Evolutionary conservation across 1,140 invertebrate species (phyloP), one percentile per base, ranked within the genome.

Genomic region (Gryon sp.): DNA sequence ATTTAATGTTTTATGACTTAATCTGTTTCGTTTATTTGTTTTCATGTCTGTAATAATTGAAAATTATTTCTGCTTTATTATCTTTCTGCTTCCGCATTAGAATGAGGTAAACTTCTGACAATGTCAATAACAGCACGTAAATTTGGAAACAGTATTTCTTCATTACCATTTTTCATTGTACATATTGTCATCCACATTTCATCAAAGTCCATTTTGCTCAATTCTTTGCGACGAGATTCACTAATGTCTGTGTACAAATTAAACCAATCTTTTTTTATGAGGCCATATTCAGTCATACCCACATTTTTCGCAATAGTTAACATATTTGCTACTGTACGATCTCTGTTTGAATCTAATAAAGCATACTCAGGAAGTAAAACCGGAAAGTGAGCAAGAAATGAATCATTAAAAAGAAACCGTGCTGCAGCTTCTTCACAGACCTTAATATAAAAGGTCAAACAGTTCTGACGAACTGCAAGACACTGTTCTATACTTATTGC

Each of bases 351-450:
- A 38, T 53, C 20, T 7, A 38, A 24, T 5, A 53, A 19, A 24
- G 50, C 50, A 34, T 2, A 2, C 12, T 24, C 12, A 15, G 32
- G 0, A 5, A 26, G 28, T 9, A 63, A 63, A 11, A 63, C 45
- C 12, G 20, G 19, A 6, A 63, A 7, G 15, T 38, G 2, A 22
- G 15, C 0, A 14, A 26, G 9, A 20, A 65, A 30, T 7, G 30
- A 0, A 30, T 65, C n/a, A n/a, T 65, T 48, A 43, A 65, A 65
- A 18, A 48, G 46, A 52, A 65, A 26, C 41, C 46, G 24, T 1
- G 1, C 22, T 5, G 36, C 26, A 30, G 53, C 11, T 15, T 53
- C 4, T 12, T 52, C 36, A 1, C 18, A 30, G 18, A 53, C 0
- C 0, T 34, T 16, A 8, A 43, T 2, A 19, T 63, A 53, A 53